Base-by-base conservation (phyloP, 92 coral and sea anemone genomes). In the Bergia sp. region DNA sequence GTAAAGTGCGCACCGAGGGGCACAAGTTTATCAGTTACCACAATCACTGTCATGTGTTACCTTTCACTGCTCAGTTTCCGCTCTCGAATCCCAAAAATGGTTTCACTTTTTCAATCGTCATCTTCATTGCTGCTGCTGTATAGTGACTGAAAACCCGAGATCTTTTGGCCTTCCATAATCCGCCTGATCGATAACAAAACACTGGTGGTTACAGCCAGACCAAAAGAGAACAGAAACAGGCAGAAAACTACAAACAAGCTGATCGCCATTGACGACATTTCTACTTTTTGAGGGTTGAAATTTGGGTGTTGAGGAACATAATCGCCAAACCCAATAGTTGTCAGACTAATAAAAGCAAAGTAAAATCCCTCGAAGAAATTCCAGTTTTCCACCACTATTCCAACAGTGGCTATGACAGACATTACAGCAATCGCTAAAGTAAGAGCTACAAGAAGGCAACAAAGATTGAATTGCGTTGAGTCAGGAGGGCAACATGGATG, bases 261-360 rank as follows among this genome's bases (percentile, higher is more conserved):
- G 18, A 95, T 94, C 37, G 89, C 40, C 37, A 95, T 57, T 13
- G 98, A 95, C 1, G 98, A 95, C 37, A 57, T 86, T 64, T 93
- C 98, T 38, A 74, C 82, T 29, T 95, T 78, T 20, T 90, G 44
- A 18, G 73, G 66, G 37, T 93, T 87, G 18, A 90, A 88, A 38
- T 93, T 92, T 0, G 99, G 99, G 86, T 97, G 99, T 91, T 93
- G 93, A 7, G 99, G 99, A 3, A 94, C 98, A 82, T 92, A 97
- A 80, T 97, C 99, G 1, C 99, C 99, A 79, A 97, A 97, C 74
- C 99, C 99, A 61, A 97, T 96, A 0, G 99, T 97, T 1, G 99
- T 94, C 21, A 97, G 93, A 49, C 98, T 97, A 9, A 97, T 94
- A 76, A 97, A 97, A 7, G 98, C 99, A 53, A 97, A 97, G 57